Percentiles rank a stretch among this genome's conserved stretches.
phyloP scores from a whole-genome alignment of 2,113 vertebrate species.

The Gallinago paraguaiae region DNA sequence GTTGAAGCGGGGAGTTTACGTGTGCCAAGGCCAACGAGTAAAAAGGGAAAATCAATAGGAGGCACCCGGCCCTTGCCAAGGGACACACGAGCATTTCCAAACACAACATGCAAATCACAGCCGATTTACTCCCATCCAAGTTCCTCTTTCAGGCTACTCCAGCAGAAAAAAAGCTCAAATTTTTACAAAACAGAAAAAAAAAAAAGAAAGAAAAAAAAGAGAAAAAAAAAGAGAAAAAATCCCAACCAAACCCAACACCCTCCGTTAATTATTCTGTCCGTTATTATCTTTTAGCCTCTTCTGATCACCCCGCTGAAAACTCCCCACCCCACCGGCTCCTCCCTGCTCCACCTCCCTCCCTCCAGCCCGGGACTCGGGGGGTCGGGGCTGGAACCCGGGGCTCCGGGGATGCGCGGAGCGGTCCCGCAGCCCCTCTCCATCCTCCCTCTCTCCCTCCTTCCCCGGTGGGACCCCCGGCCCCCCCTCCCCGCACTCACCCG shows the following conservation, averaged over 20 bases:
- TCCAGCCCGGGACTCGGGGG: not conserved
- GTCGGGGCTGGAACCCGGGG: not conserved
- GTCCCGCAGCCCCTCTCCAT: too few species aligned
- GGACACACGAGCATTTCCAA: not conserved
- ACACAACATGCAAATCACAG: not conserved
- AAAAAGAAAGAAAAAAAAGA: too few species aligned
- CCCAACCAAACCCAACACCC: too few species aligned
- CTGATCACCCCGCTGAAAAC: not conserved
- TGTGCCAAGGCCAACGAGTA: too few species aligned
- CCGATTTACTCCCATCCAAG: not conserved
- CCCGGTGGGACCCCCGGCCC: not conserved
- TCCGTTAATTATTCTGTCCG: too few species aligned
- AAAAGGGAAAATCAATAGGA: accelerated
- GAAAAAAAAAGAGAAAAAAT: too few species aligned
- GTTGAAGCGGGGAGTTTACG: accelerated
- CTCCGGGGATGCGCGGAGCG: not conserved
- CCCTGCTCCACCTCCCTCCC: not conserved
- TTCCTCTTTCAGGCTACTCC: not conserved
- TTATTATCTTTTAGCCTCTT: not conserved
- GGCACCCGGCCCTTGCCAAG: not conserved
- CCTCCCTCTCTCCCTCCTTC: not conserved
- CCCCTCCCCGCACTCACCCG: not conserved
- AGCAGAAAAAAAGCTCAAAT: not conserved
- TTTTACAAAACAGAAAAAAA: not conserved
- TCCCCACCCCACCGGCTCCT: not conserved